These are phyloP conservation scores for Elysia chlorotica DNA, from an alignment of 1,140 invertebrate genomes.

Conservation along the genomic window DNA sequence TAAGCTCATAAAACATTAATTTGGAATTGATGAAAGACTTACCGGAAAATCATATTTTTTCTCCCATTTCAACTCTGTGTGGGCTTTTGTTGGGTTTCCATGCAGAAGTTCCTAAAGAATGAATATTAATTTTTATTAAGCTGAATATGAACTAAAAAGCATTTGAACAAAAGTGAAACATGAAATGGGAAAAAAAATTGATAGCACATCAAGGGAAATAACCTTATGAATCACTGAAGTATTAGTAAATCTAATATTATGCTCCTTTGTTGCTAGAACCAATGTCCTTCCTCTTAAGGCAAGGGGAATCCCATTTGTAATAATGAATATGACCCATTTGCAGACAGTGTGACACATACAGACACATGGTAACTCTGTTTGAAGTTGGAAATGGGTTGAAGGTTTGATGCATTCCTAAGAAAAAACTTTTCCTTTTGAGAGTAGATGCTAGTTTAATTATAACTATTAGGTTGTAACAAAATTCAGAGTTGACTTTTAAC, in stretches of 20 bases:
- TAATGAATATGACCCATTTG: too few relatives aligned
- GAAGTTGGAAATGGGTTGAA: neutral
- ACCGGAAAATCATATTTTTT: conserved; percentile 83
- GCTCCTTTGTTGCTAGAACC: neutral
- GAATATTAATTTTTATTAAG: too few relatives aligned
- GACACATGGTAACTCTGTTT: neutral
- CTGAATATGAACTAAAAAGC: neutral
- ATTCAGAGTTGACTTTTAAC: conserved; percentile 54
- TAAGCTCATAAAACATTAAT: too few relatives aligned
- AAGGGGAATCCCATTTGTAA: too few relatives aligned
- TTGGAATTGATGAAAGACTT: conserved; percentile 30
- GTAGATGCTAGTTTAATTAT: neutral
- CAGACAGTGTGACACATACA: neutral
- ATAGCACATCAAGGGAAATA: neutral
- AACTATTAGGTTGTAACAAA: neutral
- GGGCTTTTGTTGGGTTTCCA: conserved; percentile 91
- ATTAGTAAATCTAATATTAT: neutral
- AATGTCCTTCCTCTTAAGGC: neutral
- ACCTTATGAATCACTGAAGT: neutral
- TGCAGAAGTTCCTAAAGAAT: conserved; percentile 79
- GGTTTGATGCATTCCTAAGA: neutral
- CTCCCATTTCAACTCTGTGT: conserved; percentile 82
- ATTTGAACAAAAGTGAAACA: neutral
- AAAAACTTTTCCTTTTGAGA: neutral
- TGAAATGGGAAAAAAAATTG: neutral